Evolutionary conservation across 2,888 invertebrate genomes (phyloP).

Genomic region (Gerosis bhagava): DNA sequence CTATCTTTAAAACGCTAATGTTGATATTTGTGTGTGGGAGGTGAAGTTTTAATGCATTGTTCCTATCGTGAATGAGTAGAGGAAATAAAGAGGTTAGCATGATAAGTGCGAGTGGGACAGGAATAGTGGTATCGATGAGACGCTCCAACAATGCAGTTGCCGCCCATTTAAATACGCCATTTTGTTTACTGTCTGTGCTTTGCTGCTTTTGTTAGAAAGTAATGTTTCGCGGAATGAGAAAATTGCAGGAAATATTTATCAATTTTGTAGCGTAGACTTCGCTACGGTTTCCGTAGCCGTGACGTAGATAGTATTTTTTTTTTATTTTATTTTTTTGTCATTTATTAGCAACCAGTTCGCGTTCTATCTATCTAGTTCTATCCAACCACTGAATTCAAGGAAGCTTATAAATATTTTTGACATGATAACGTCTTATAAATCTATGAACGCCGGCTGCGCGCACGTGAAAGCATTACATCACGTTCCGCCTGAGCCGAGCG

Average conservation of each 20-base stretch:
- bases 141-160: conserved; percentile 71
- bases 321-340: too few species aligned
- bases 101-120: conserved; percentile 60
- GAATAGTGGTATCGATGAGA: conserved; percentile 47
- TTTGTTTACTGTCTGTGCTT: conserved; percentile 77
- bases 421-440: too few species aligned
- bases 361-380: too few species aligned
- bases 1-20: conserved; percentile 39
- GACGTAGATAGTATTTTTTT: conserved; percentile 24
- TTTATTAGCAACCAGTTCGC: conserved; percentile 9
- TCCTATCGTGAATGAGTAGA: conserved; percentile 44
- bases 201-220: conserved; percentile 70
- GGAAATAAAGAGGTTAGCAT: conserved; percentile 61
- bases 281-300: conserved; percentile 40
- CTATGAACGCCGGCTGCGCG: too few species aligned
- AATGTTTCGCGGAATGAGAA: conserved; percentile 71
- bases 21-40: conserved; percentile 31
- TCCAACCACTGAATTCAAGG: too few species aligned
- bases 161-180: conserved; percentile 83
- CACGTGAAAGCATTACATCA: too few species aligned
- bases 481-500: too few species aligned
- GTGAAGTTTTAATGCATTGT: conserved; percentile 46
- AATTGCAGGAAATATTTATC: conserved; percentile 77
- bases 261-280: conserved; percentile 45
- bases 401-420: too few species aligned